Evolutionary conservation across 2,797 vertebrate genomes (phyloP).

Genomic region (Acanthurus leucopareius): DNA sequence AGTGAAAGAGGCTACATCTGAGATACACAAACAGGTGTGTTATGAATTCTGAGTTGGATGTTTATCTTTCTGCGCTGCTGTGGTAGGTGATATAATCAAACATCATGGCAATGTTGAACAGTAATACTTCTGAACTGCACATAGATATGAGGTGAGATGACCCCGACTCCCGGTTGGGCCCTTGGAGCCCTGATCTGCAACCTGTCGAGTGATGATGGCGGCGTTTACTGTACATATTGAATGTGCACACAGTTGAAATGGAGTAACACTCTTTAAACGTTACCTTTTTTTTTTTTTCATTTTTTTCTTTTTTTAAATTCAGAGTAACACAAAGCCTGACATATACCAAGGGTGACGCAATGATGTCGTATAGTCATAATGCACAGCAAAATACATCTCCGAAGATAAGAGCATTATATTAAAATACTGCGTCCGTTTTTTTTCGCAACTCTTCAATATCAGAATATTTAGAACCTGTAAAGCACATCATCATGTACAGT

Average conservation of each 20-base stretch:
- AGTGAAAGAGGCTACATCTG: slow-evolving; percentile 80
- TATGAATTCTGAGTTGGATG: slow-evolving; percentile 53
- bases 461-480: slow-evolving; percentile 85
- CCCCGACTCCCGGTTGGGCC: slow-evolving; percentile 36
- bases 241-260: slow-evolving; percentile 71
- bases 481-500: slow-evolving; percentile 82
- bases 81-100: slow-evolving; percentile 61
- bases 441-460: slow-evolving; percentile 66
- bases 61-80: slow-evolving; percentile 51
- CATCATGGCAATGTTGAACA: slow-evolving; percentile 56
- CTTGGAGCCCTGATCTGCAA: slow-evolving; percentile 54
- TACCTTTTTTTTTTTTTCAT: slow-evolving; percentile 49
- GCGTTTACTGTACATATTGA: slow-evolving; percentile 66
- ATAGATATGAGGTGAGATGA: slow-evolving; percentile 63
- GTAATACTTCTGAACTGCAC: slow-evolving; percentile 76
- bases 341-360: slow-evolving; percentile 78
- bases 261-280: slow-evolving; percentile 58
- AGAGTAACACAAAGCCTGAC: slow-evolving; percentile 81
- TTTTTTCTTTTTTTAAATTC: slow-evolving; percentile 45
- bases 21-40: slow-evolving; percentile 66
- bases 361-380: slow-evolving; percentile 82
- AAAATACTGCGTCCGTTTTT: slow-evolving; percentile 84
- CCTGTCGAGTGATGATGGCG: slow-evolving; percentile 44
- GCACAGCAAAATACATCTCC: slow-evolving; percentile 88
- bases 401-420: slow-evolving; percentile 85